Evolutionary conservation across 2,797 vertebrate genomes (phyloP), one percentile per base, ranked within the genome.

Genomic region (Halcyon smyrnensis): DNA sequence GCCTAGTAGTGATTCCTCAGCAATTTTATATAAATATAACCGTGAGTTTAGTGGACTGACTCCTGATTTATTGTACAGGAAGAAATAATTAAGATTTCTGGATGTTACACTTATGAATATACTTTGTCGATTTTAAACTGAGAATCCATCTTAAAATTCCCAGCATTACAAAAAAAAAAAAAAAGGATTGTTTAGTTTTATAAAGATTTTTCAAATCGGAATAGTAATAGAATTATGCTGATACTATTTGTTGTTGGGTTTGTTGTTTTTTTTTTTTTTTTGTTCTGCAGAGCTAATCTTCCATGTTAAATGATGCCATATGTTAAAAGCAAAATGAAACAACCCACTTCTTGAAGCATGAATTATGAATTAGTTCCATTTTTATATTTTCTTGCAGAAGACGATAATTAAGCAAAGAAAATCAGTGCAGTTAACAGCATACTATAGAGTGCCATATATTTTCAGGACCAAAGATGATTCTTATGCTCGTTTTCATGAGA

Each of bases 301-400:
- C 62, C 53, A 37, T 67, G 69, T 78, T 62, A 93, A 76, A 70
- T 59, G 82, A 59, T 90, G 54, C 93, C 89, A 67, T 92, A 88
- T 90, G 77, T 87, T 91, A 85, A 94, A 95, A 91, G 82, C 37
- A 90, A 85, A 94, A 81, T 73, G 37, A 65, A 83, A 87, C 77
- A 90, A 84, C 0, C 0, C 9, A 60, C 21, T 62, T 81, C 11
- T 78, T 95, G 54, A 75, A 86, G 56, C 15, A 57, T 86, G 87
- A 94, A 91, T 89, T 88, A 91, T 84, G 73, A 94, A 88, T 95
- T 95, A 84, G 68, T 88, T 91, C 77, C 39, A 51, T 88, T 93
- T 94, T 83, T 86, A 16, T 73, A 78, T 84, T 86, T 95, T 69
- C 77, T 56, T 93, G 87, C 46, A 63, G 59, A 86, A 87, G 36